Conservation (phyloP, 2,113 vertebrate species). For the Enhydra lutris region DNA sequence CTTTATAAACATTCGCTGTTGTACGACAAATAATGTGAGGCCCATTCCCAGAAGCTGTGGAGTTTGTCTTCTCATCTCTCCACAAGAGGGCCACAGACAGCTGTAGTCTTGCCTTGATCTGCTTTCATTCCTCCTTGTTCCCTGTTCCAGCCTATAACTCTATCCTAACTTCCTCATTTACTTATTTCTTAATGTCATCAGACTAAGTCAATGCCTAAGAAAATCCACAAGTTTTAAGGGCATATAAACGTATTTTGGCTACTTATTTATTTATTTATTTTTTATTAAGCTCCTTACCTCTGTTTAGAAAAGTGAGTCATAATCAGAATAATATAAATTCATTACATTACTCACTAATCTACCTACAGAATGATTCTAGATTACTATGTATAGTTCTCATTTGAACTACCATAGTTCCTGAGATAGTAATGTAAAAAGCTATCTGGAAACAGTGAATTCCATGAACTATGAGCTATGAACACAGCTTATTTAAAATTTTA, state of each 20-base stretch:
- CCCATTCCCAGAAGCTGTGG: background rate
- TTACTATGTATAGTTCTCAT: background rate
- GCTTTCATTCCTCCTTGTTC: background rate
- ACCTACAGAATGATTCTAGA: background rate
- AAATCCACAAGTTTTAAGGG: background rate
- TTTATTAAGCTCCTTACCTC: background rate
- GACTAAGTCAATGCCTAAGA: background rate
- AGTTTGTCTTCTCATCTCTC: background rate
- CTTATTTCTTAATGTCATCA: background rate
- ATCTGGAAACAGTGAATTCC: background rate
- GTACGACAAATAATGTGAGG: background rate
- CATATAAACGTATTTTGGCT: background rate
- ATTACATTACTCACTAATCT: background rate
- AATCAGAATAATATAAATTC: background rate
- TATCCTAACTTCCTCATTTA: background rate
- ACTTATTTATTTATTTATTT: background rate
- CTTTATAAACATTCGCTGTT: background rate
- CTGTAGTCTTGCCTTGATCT: background rate
- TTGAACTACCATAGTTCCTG: background rate
- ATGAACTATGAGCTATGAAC: background rate
- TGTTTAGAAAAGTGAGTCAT: slow-evolving; percentile 4
- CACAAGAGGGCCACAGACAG: background rate
- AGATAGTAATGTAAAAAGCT: background rate
- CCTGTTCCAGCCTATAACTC: background rate
- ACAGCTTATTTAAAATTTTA: background rate